Conservation (phyloP, 1,140 invertebrate species). For the Aphelenchoides avenae region DNA sequence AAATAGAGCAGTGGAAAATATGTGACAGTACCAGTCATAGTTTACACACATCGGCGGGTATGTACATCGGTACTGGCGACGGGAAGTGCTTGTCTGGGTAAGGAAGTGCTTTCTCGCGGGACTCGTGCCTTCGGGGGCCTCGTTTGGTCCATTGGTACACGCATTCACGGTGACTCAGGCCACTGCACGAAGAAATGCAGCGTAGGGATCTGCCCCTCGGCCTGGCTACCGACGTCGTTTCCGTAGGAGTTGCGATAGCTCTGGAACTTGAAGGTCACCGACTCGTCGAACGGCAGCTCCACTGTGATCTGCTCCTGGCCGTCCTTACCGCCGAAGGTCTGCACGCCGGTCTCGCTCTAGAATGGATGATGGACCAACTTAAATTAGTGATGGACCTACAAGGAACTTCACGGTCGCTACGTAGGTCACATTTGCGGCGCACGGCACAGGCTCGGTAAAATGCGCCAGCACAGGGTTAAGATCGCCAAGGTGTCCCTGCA, state of each 20-base stretch:
- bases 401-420: constrained; percentile 31
- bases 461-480: constrained; percentile 29
- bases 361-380: neutral
- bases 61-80: too few relatives aligned
- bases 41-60: too few relatives aligned
- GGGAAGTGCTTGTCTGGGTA: too few relatives aligned
- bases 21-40: too few relatives aligned
- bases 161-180: too few relatives aligned
- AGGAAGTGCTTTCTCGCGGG: too few relatives aligned
- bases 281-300: constrained; percentile 40
- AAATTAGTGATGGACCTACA: constrained; percentile 10
- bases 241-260: constrained; percentile 18
- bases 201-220: constrained; percentile 42
- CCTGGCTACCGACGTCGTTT: constrained; percentile 32
- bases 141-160: too few relatives aligned
- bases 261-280: constrained; percentile 33
- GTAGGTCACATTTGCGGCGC: constrained; percentile 34
- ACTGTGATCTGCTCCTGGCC: constrained; percentile 35
- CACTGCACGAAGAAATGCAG: constrained; percentile 45
- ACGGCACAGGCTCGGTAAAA: constrained; percentile 32
- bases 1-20: too few relatives aligned
- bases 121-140: too few relatives aligned
- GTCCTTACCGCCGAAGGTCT: constrained; percentile 43
- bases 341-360: constrained; percentile 36
- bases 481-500: constrained; percentile 36